Evolutionary conservation across 2,888 invertebrate species (phyloP).

Genomic region (Lithophane ornitopus): DNA sequence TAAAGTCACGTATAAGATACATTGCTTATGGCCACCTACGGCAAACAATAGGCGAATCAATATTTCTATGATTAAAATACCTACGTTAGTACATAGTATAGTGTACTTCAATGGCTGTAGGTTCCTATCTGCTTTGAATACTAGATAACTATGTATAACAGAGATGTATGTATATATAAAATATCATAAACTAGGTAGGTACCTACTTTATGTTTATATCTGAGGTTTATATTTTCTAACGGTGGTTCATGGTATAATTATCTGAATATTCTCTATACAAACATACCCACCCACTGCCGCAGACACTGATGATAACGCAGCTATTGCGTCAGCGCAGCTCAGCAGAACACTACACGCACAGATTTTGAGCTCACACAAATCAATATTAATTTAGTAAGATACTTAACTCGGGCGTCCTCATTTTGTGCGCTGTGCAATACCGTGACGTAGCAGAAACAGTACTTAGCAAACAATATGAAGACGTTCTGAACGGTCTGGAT

Average conservation of each 20-base stretch:
- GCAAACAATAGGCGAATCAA: neutral
- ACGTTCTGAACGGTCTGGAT: constrained; percentile 1
- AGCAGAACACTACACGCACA: constrained; percentile 9
- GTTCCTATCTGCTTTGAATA: too few relatives aligned
- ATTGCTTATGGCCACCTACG: neutral
- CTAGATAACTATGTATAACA: neutral
- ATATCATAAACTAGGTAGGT: neutral
- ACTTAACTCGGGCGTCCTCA: constrained; percentile 31
- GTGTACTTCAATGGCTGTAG: too few relatives aligned
- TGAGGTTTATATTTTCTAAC: neutral
- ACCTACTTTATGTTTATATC: too few relatives aligned
- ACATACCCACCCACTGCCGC: neutral
- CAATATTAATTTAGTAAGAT: constrained; percentile 59
- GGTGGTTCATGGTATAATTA: neutral
- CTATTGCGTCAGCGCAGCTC: constrained; percentile 26
- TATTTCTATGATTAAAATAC: neutral
- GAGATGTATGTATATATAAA: neutral
- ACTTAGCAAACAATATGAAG: constrained; percentile 10
- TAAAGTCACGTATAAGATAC: neutral
- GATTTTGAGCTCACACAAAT: constrained; percentile 49
- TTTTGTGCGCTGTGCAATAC: constrained; percentile 41
- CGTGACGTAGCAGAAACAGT: constrained; percentile 32
- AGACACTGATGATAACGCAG: constrained; percentile 13
- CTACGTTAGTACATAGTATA: too few relatives aligned
- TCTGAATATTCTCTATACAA: neutral